These are phyloP conservation scores for Leptoteleia sp. DNA, from an alignment of 1,140 invertebrate genomes.

Conservation along the genomic window DNA sequence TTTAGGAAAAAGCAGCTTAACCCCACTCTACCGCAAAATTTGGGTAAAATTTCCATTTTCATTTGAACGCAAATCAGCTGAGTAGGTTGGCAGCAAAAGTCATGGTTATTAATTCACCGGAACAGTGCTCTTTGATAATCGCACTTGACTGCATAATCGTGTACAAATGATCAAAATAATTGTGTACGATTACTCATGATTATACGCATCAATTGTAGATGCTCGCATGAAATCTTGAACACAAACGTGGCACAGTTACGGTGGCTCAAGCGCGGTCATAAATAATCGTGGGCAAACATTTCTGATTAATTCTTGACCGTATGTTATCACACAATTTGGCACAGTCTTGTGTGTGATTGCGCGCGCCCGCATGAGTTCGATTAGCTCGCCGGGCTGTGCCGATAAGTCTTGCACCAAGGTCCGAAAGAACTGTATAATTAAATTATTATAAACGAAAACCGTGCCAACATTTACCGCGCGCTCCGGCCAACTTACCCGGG, in stretches of 20 bases:
- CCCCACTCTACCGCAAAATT: no score
- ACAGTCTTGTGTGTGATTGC: slow-evolving; percentile 29
- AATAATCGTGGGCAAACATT: slow-evolving; percentile 39
- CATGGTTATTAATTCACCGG: no score
- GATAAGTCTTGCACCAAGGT: background rate
- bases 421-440: no score
- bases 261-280: slow-evolving; percentile 28
- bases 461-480: slow-evolving; percentile 4
- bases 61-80: no score
- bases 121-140: background rate
- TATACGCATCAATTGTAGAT: slow-evolving; percentile 39
- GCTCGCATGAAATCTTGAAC: slow-evolving; percentile 48
- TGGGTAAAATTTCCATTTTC: no score
- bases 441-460: background rate
- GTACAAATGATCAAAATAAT: slow-evolving; percentile 32
- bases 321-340: slow-evolving; percentile 38
- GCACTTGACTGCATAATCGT: slow-evolving; percentile 20
- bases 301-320: slow-evolving; percentile 50
- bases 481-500: slow-evolving; percentile 19
- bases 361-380: slow-evolving; percentile 12
- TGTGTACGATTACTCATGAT: slow-evolving; percentile 16
- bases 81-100: no score
- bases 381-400: slow-evolving; percentile 1
- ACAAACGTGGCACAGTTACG: slow-evolving; percentile 10
- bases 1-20: slow-evolving; percentile 6